These are phyloP conservation scores for Metopolophium dirhodum DNA, from an alignment of 1,140 invertebrate genomes.

Conservation along the genomic window DNA sequence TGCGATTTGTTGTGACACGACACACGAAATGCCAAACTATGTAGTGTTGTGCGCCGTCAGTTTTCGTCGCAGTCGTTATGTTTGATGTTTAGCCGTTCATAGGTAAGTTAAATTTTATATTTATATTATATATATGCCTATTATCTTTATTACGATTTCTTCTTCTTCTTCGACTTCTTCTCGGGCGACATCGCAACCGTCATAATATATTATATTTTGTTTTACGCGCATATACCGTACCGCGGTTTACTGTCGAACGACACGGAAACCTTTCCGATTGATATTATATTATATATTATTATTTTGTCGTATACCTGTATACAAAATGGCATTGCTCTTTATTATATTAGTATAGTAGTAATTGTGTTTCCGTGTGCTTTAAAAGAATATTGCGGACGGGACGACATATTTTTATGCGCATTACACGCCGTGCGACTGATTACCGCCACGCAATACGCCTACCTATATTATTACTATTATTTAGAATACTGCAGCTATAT, in stretches of 20 bases:
- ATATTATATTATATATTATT: neutral
- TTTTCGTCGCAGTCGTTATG: neutral
- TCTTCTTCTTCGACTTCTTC: neutral
- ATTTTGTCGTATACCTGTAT: neutral
- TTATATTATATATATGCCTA: neutral
- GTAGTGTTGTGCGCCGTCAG: neutral
- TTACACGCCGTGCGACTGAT: neutral
- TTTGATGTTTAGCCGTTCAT: neutral
- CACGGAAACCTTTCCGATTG: slow-evolving; percentile 6
- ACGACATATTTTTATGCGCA: neutral
- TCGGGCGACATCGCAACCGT: neutral
- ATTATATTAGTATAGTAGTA: neutral
- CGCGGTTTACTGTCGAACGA: neutral
- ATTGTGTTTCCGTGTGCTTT: neutral
- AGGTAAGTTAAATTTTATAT: neutral
- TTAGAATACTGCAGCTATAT: neutral
- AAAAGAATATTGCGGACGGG: neutral
- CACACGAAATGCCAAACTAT: neutral
- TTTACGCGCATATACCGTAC: neutral
- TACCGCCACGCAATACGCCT: neutral
- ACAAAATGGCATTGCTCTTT: neutral
- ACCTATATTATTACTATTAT: neutral
- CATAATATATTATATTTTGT: neutral
- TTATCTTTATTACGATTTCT: neutral
- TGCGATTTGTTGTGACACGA: neutral